A percentile compares a stretch with the other conserved stretches of the same genome.
Evolutionary conservation across 2,113 vertebrate genomes (phyloP).

Genomic region (Malurus cyaneus): DNA sequence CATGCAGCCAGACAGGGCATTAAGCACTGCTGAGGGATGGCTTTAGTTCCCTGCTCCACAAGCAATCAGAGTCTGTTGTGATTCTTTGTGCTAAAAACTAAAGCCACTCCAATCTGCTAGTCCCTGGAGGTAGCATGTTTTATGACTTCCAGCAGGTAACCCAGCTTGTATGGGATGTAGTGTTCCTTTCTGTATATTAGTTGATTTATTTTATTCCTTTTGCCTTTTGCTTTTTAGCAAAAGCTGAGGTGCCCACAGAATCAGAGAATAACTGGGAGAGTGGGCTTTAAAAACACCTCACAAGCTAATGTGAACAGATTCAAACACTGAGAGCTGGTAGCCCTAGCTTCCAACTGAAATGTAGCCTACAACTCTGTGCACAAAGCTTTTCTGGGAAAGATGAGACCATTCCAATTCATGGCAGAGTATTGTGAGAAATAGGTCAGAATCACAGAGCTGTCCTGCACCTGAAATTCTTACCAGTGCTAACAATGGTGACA

Average conservation of each 20-base stretch:
- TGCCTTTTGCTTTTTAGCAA: background rate
- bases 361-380: background rate
- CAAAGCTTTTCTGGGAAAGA: background rate
- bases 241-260: background rate
- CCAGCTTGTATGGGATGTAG: background rate
- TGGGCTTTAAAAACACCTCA: background rate
- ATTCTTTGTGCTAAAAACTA: background rate
- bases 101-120: background rate
- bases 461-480: conserved; percentile 66
- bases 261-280: background rate
- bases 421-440: background rate
- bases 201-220: background rate
- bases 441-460: background rate
- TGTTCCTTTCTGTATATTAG: background rate
- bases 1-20: background rate
- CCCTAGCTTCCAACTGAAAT: background rate
- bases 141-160: background rate
- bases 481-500: conserved; percentile 50
- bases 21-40: background rate
- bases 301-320: background rate
- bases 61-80: background rate
- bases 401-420: background rate
- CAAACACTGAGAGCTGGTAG: background rate
- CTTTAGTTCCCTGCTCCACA: background rate
- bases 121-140: background rate